Evolutionary conservation across 1,140 invertebrate species (phyloP).

Genomic region (Augochlora pura): DNA sequence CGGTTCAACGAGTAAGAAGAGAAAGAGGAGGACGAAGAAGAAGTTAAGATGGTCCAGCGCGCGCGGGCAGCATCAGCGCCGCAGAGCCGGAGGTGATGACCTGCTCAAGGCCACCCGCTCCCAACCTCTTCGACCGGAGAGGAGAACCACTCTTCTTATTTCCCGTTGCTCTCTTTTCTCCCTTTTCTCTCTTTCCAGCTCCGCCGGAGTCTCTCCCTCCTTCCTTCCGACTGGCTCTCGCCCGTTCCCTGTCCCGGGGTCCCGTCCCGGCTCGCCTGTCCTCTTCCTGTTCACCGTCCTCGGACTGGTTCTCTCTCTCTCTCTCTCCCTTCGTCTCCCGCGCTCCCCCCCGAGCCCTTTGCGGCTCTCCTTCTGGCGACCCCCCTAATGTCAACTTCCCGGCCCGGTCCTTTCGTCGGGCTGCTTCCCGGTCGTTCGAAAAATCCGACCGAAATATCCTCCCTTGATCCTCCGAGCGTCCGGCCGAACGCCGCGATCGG

Average conservation of each 20-base stretch:
- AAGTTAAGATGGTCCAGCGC: slow-evolving; percentile 74
- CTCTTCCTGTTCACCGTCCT: slow-evolving; percentile 32
- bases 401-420: slow-evolving; percentile 43
- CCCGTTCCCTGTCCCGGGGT: slow-evolving; percentile 22
- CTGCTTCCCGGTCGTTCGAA: slow-evolving; percentile 28
- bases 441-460: neutral
- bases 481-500: too few relatives aligned
- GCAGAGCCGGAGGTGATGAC: slow-evolving; percentile 76
- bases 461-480: neutral
- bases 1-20: slow-evolving; percentile 45
- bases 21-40: slow-evolving; percentile 55
- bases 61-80: slow-evolving; percentile 63
- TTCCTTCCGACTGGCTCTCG: slow-evolving; percentile 36
- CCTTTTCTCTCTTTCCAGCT: slow-evolving; percentile 61
- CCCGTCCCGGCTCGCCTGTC: slow-evolving; percentile 33
- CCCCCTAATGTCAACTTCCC: slow-evolving; percentile 56
- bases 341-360: too few relatives aligned
- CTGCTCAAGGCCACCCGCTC: slow-evolving; percentile 79
- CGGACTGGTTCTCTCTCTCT: slow-evolving; percentile 9
- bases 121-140: slow-evolving; percentile 62
- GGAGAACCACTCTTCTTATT: slow-evolving; percentile 63
- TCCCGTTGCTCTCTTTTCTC: slow-evolving; percentile 62
- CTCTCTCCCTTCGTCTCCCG: neutral
- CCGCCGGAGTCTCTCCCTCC: slow-evolving; percentile 36
- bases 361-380: neutral